Evolutionary conservation across 1,140 invertebrate species (phyloP).

Genomic region (Helicorthomorpha holstii): DNA sequence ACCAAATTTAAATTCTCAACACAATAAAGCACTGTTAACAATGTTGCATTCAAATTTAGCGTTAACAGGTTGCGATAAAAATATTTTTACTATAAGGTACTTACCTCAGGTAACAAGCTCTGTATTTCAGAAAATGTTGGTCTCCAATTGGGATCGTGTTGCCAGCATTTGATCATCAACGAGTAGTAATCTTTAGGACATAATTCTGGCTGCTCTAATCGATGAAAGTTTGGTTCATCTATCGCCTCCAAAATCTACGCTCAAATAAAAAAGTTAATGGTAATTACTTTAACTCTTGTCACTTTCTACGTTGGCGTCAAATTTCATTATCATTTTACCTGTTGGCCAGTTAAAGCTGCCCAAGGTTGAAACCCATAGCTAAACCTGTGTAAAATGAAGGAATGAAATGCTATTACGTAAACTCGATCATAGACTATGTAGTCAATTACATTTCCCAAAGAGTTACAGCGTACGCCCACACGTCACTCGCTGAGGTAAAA

Average conservation of each 20-base stretch:
- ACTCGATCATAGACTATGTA: no score
- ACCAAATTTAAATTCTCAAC: no score
- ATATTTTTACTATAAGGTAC: constrained; percentile 10
- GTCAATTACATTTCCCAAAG: constrained; percentile 99
- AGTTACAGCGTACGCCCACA: constrained; percentile 96
- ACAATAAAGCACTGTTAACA: no score
- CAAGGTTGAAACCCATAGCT: constrained; percentile 95
- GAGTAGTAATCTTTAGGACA: constrained; percentile 87
- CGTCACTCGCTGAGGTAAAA: constrained; percentile 90
- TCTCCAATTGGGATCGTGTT: constrained; percentile 69
- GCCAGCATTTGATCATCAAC: constrained; percentile 90
- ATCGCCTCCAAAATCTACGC: constrained; percentile 93
- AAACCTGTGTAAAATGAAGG: no score
- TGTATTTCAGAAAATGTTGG: constrained; percentile 81
- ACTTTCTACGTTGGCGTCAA: no score
- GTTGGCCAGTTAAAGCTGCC: constrained; percentile 81
- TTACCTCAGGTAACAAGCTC: constrained; percentile 53
- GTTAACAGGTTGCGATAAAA: no score
- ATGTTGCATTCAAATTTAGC: no score
- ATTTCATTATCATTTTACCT: constrained; percentile 26
- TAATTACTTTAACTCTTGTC: no score
- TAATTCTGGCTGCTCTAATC: constrained; percentile 79
- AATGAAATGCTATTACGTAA: no score
- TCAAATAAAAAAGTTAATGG: no score
- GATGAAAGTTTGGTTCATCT: constrained; percentile 73